Base-by-base conservation (phyloP, 2,113 vertebrate species). In the Microcebus jonahi region DNA sequence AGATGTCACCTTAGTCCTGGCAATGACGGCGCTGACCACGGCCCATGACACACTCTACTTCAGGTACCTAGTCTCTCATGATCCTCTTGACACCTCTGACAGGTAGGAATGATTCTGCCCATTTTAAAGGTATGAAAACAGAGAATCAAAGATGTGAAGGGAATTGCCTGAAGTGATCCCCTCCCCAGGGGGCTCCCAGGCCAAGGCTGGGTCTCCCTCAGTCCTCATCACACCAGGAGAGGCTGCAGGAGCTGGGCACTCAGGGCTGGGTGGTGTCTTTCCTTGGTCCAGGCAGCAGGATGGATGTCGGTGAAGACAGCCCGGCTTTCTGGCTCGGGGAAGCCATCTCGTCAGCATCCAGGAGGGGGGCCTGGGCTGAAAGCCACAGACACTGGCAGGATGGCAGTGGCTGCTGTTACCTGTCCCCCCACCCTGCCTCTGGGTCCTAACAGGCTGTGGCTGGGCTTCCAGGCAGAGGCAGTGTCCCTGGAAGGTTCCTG, bases 11-110 rank as follows among this genome's bases (percentile, higher is more conserved):
- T 13, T 53, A 25, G 70, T 11, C n/a, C n/a, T 6, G 0, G 12
- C 7, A 7, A 29, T 12, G 2, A 21, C 15, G 42, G 8, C 3
- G 4, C 29, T 18, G 77, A n/a, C 7, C 0, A 34, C 2, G 15
- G n/a, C 25, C 2, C 8, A 27, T 68, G 45, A 10, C 6, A 29
- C 9, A 18, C 2, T 14, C 48, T 9, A 27, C 90, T 87, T 50
- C 12, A 21, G 57, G 17, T 8, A 13, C 13, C 2, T 6, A 3
- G 0, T 42, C 57, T 42, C 57, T 34, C 3, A 13, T 57, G n/a
- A 21, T 55, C n/a, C 42, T 70, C 12, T 8, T 29, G 57, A 80
- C 17, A 27, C 21, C 31, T 57, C 53, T 48, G 39, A 59, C 31
- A n/a, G 10, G 67, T 13, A 48, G 63, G 11, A 6, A 76, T 76